These are phyloP conservation scores for Conger conger DNA, from an alignment of 2,113 vertebrate genomes.

Conservation along the genomic window DNA sequence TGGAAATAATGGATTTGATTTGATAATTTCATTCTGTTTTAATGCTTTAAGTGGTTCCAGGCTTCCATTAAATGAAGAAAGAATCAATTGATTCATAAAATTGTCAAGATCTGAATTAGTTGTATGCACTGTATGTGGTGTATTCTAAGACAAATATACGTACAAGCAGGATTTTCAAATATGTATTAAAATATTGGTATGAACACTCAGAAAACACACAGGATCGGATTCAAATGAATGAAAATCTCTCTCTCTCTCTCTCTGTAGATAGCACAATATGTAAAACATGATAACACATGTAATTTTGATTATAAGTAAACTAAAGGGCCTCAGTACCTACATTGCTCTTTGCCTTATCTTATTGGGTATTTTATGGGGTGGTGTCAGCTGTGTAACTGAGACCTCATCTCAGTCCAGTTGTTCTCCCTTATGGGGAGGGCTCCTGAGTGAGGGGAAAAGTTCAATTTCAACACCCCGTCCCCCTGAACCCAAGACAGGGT, in stretches of 20 bases:
- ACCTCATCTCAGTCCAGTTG: neutral
- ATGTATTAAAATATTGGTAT: neutral
- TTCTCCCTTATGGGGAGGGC: neutral
- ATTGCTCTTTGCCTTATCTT: neutral
- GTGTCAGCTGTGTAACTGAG: neutral
- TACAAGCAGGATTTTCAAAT: neutral
- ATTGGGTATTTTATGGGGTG: neutral
- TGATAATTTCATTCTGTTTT: neutral
- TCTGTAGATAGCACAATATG: neutral
- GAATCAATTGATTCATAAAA: neutral
- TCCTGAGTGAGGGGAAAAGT: constrained; percentile 7
- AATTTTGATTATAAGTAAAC: too few species aligned
- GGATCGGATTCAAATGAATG: neutral
- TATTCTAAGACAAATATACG: neutral
- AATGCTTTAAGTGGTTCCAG: neutral
- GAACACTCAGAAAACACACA: neutral
- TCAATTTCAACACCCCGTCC: constrained; percentile 2
- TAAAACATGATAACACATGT: neutral
- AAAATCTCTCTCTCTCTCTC: neutral
- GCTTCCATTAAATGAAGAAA: neutral
- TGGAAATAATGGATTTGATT: neutral
- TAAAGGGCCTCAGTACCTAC: too few species aligned
- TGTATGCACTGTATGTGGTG: too few species aligned
- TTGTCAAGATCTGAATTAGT: neutral
- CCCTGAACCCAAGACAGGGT: constrained; percentile 34